Percentiles rank a stretch among this genome's conserved stretches.
Conservation (phyloP, 2,888 invertebrate species). For the Volucella inanis region DNA sequence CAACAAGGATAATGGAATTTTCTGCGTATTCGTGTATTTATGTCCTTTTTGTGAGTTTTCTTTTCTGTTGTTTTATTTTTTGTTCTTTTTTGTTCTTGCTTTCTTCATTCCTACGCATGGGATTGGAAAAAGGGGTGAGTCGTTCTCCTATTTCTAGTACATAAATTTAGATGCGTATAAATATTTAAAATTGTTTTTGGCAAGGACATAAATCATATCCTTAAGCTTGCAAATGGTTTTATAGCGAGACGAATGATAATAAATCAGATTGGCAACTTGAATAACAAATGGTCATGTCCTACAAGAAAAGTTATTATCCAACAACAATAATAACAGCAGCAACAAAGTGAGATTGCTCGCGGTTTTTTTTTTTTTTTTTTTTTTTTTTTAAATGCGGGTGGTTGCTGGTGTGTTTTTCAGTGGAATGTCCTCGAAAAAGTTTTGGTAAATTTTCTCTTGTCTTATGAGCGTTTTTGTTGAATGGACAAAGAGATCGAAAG, state of each 20-base stretch:
- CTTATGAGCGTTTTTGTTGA: slow-evolving; percentile 29
- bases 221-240: slow-evolving; percentile 70
- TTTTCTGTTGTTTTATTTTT: slow-evolving; percentile 12
- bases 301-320: slow-evolving; percentile 59
- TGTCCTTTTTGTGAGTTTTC: slow-evolving; percentile 15
- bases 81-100: not conserved
- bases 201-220: slow-evolving; percentile 65
- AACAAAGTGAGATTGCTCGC: slow-evolving; percentile 40
- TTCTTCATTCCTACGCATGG: not conserved
- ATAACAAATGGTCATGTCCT: slow-evolving; percentile 73
- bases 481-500: not conserved
- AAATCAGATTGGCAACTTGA: slow-evolving; percentile 73
- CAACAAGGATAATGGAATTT: slow-evolving; percentile 73
- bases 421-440: slow-evolving; percentile 10
- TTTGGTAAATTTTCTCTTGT: slow-evolving; percentile 10
- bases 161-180: slow-evolving; percentile 57
- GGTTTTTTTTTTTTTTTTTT: not conserved
- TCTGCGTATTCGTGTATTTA: slow-evolving; percentile 71
- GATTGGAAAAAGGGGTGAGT: not conserved
- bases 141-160: slow-evolving; percentile 33
- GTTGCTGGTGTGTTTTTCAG: slow-evolving; percentile 12
- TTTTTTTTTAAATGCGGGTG: slow-evolving; percentile 3
- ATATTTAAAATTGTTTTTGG: slow-evolving; percentile 48
- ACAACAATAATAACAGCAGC: slow-evolving; percentile 5
- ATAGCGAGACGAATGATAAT: slow-evolving; percentile 72